Percentiles rank a stretch among this genome's conserved stretches.
phyloP scores from a whole-genome alignment of 2,888 invertebrate genomes.

The Globia sparganii region DNA sequence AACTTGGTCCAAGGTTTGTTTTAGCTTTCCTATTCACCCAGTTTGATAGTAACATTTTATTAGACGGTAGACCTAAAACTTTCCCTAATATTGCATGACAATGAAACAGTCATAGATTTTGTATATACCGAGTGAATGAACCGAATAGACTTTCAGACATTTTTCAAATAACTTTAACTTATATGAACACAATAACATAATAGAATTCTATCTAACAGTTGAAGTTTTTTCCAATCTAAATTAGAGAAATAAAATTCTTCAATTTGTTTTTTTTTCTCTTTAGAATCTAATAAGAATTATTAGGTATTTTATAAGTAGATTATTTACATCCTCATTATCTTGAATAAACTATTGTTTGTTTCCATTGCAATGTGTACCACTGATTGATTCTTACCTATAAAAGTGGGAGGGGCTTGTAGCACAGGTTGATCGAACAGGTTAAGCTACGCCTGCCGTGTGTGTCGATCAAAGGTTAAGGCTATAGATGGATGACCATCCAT shows the following conservation, averaged over 20 bases:
- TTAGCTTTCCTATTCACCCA: too few relatives aligned
- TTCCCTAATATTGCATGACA: background rate
- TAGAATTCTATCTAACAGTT: background rate
- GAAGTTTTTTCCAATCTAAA: too few relatives aligned
- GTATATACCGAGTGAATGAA: background rate
- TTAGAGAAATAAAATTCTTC: background rate
- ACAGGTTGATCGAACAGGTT: too few relatives aligned
- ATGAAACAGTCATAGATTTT: background rate
- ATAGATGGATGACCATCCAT: background rate
- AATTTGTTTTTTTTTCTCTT: conserved; percentile 16
- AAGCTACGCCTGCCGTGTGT: too few relatives aligned
- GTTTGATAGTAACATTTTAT: background rate
- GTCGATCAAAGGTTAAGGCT: background rate
- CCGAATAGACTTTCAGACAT: background rate
- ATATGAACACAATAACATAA: background rate
- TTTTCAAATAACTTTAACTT: background rate
- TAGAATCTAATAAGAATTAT: conserved; percentile 1
- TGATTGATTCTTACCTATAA: background rate
- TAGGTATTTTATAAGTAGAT: background rate
- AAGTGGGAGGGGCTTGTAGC: background rate
- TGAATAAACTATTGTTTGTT: background rate
- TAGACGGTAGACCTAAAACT: background rate
- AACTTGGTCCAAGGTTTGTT: too few relatives aligned
- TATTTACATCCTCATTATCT: background rate
- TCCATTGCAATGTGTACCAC: background rate